phyloP scores from a whole-genome alignment of 2,113 vertebrate genomes.

The Reinhardtius hippoglossoides region DNA sequence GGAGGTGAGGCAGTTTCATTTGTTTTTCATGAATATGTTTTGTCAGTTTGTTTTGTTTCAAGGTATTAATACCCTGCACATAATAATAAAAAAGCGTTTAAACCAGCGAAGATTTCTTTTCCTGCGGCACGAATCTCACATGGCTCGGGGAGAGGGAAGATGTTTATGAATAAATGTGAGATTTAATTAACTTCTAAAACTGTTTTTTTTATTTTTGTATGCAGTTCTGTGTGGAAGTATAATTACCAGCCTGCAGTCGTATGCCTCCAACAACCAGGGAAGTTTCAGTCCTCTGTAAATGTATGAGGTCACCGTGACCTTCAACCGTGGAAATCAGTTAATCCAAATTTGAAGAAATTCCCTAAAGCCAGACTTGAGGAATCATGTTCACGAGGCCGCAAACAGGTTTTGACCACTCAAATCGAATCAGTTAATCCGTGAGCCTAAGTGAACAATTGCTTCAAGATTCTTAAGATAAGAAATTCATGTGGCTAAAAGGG shows the following conservation, averaged over 20 bases:
- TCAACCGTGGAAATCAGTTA: background rate
- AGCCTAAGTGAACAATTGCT: too few relatives aligned
- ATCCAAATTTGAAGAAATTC: too few relatives aligned
- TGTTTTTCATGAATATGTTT: slow-evolving; percentile 4
- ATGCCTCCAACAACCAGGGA: background rate
- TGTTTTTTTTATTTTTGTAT: background rate
- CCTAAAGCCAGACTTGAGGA: too few relatives aligned
- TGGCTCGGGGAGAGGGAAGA: slow-evolving; percentile 2
- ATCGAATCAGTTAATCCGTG: too few relatives aligned
- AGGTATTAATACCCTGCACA: slow-evolving; percentile 8
- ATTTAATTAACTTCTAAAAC: background rate
- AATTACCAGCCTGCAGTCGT: background rate
- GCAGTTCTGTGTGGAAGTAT: background rate
- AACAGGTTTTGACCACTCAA: too few relatives aligned
- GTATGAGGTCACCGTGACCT: background rate
- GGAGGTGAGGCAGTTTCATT: slow-evolving; percentile 8
- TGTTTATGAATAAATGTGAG: slow-evolving; percentile 1
- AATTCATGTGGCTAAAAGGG: background rate
- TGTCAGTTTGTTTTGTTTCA: background rate
- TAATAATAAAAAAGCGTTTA: background rate
- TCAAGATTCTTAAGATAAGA: background rate
- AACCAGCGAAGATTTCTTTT: background rate
- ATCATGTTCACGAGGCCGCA: too few relatives aligned
- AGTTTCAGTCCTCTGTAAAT: background rate
- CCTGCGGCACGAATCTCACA: slow-evolving; percentile 4